phyloP scores from a whole-genome alignment of 2,888 invertebrate species.

The Capitulum mitella region DNA sequence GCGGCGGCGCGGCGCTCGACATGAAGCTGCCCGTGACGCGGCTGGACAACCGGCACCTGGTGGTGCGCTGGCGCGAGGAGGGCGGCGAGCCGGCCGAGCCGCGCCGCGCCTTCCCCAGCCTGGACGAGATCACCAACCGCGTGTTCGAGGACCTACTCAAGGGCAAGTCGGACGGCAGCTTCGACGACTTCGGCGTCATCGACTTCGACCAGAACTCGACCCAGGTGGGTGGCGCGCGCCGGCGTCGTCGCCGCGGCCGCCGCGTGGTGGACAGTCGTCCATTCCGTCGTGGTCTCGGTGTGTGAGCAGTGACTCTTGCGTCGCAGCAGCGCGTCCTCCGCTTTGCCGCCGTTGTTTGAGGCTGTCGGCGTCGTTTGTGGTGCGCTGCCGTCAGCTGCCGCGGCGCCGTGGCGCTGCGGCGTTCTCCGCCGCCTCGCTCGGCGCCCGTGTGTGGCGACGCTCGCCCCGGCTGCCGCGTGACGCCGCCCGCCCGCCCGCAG shows the following conservation, averaged over 20 bases:
- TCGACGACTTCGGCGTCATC: constrained; percentile 33
- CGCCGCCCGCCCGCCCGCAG: background rate
- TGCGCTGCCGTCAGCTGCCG: too few species aligned
- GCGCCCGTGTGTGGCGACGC: too few species aligned
- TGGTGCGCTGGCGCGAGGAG: constrained; percentile 7
- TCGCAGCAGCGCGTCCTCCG: too few species aligned
- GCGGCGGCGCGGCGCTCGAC: background rate
- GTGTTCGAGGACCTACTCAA: constrained; percentile 67
- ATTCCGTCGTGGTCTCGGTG: too few species aligned
- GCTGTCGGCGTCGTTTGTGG: too few species aligned
- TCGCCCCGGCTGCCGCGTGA: too few species aligned
- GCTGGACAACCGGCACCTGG: background rate
- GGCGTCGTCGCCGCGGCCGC: too few species aligned
- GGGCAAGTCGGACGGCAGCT: constrained; percentile 50
- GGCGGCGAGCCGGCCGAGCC: constrained; percentile 26
- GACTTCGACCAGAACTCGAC: constrained; percentile 27
- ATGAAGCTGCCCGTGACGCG: constrained; percentile 19
- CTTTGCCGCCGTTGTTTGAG: too few species aligned
- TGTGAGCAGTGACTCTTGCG: too few species aligned
- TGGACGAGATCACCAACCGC: constrained; percentile 65
- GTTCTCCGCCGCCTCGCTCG: too few species aligned
- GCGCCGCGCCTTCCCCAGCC: constrained; percentile 28
- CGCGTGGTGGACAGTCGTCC: too few species aligned
- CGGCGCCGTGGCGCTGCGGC: too few species aligned
- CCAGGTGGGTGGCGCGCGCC: background rate